Conservation (phyloP, 2,888 invertebrate species). For the Ferdinandea cuprea region DNA sequence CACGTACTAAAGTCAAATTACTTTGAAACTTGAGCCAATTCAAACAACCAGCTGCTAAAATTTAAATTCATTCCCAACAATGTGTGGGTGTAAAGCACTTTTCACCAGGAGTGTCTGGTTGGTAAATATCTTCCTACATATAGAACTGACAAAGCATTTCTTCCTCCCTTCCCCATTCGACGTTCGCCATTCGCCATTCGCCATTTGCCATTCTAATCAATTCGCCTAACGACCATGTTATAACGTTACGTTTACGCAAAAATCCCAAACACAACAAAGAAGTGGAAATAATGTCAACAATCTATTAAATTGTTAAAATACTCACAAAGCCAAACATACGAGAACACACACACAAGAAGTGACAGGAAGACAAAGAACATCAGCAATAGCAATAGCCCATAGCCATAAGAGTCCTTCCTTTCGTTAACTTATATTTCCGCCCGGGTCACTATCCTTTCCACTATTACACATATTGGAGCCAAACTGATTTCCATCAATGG, state of each 20-base stretch:
- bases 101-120: no score
- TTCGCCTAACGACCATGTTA: conserved; percentile 3
- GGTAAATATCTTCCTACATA: no score
- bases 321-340: background rate
- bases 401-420: conserved; percentile 28
- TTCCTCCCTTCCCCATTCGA: background rate
- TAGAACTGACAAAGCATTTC: background rate
- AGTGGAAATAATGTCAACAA: conserved; percentile 35
- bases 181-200: no score
- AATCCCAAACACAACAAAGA: background rate
- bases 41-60: no score
- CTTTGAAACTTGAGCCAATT: no score
- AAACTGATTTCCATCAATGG: conserved; percentile 48
- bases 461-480: background rate
- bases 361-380: background rate
- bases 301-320: conserved; percentile 48
- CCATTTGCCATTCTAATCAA: conserved; percentile 4
- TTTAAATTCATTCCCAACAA: no score
- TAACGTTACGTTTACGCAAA: conserved; percentile 3
- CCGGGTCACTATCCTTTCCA: conserved; percentile 47
- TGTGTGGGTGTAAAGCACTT: no score
- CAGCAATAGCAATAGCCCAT: background rate
- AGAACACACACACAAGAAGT: no score
- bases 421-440: conserved; percentile 42
- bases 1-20: no score